phyloP scores from a whole-genome alignment of 2,113 vertebrate genomes.

The Noctilio leporinus region DNA sequence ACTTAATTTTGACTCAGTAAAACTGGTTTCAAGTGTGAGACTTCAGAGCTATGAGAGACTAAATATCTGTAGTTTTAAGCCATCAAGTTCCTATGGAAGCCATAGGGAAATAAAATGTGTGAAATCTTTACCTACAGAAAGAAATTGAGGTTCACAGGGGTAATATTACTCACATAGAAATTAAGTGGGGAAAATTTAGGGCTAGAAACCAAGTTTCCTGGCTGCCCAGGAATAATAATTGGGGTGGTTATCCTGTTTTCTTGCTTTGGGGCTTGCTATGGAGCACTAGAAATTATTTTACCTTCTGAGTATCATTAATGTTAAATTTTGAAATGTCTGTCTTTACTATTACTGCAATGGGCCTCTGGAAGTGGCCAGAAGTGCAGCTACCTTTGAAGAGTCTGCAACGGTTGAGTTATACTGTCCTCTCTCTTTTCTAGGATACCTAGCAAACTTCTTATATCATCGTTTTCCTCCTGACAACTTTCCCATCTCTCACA shows the following conservation, averaged over 20 bases:
- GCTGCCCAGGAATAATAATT: background rate
- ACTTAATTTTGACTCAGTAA: background rate
- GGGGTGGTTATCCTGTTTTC: background rate
- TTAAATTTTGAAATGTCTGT: background rate
- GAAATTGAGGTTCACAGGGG: background rate
- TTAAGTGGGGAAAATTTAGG: background rate
- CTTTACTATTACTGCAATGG: background rate
- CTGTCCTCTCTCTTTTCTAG: background rate
- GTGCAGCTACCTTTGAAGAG: background rate
- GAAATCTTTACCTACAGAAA: background rate
- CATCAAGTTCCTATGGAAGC: background rate
- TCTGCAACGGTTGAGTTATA: background rate
- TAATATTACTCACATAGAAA: background rate
- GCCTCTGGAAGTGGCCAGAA: background rate
- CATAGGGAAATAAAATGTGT: background rate
- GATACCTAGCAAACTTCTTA: background rate
- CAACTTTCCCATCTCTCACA: background rate
- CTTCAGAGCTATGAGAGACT: background rate
- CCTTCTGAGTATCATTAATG: background rate
- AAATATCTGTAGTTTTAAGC: background rate
- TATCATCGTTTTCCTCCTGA: background rate
- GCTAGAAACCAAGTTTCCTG: background rate
- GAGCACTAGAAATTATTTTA: background rate
- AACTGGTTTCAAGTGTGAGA: background rate
- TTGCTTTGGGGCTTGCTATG: background rate